Base-by-base conservation (phyloP, 2,888 invertebrate species). In the Polymixis lichenea region DNA sequence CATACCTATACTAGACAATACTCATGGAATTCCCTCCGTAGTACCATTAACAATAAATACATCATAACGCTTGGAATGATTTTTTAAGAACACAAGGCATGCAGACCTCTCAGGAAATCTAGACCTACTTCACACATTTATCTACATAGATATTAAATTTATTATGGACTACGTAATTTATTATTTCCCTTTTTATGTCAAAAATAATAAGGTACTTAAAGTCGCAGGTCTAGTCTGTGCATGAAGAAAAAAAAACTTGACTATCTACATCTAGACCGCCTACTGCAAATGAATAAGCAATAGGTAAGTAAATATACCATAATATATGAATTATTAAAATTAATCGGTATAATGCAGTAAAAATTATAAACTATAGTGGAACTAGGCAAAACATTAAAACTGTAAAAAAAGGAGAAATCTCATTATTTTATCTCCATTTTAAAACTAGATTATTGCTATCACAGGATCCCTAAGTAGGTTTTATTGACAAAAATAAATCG, bases 1-100 rank as follows among this genome's bases (percentile, higher is more conserved):
- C n/a, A n/a, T n/a, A n/a, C n/a, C n/a, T n/a, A n/a, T n/a, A 25
- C 15, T 8, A 43, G n/a, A 79, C 73, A 78, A 78, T 80, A 22
- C 65, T 25, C 49, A 28, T 0, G 28, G 55, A 61, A 78, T 78
- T 25, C 49, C 28, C 56, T 49, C 13, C 3, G 0, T n/a, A 28
- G 43, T 38, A 49, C 15, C 38, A 49, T 32, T 49, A 80, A 80
- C 51, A 62, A 55, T 43, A 75, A 56, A 62, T 49, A 60, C 19
- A 78, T 22, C 49, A 51, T 32, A 53, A 46, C 46, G 22, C 22
- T 22, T 38, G 32, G 69, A 53, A 46, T 68, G 22, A 46, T 46
- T 13, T 13, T 46, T 46, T 56, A 25, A 17, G 3, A 56, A 75
- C 38, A 46, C 32, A 55, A 61, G 2, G 22, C 17, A 38, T 38